Percentiles rank a stretch among this genome's conserved stretches.
Conservation (phyloP, 2,888 invertebrate species). For the Drosophila mulleri region DNA sequence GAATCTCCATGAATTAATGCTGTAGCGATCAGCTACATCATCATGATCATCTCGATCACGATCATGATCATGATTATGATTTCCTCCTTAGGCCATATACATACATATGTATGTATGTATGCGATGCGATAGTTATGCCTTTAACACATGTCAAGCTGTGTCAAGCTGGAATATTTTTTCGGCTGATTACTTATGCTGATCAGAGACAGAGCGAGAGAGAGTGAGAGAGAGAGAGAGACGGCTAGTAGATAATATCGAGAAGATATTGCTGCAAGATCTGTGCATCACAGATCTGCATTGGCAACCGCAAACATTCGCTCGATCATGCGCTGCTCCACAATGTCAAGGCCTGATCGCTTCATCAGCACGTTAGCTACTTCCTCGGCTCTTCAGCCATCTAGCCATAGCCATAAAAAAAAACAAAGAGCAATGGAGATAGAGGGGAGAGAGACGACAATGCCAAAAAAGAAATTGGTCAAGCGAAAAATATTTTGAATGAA, state of each 20-base stretch:
- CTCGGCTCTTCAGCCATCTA: background rate
- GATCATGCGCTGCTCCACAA: slow-evolving; percentile 50
- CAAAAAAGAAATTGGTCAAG: slow-evolving; percentile 75
- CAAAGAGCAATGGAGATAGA: slow-evolving; percentile 5
- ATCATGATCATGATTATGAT: slow-evolving; percentile 7
- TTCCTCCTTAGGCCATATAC: slow-evolving; percentile 61
- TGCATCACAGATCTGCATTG: background rate
- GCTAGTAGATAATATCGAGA: background rate
- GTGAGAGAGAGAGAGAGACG: background rate
- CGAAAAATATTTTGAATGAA: slow-evolving; percentile 74
- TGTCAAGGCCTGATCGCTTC: slow-evolving; percentile 81
- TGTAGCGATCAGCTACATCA: slow-evolving; percentile 43
- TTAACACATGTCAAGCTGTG: slow-evolving; percentile 78
- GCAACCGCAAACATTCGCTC: background rate
- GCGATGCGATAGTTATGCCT: slow-evolving; percentile 31
- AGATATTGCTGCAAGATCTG: background rate
- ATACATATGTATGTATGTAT: slow-evolving; percentile 45
- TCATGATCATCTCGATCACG: slow-evolving; percentile 2
- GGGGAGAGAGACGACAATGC: slow-evolving; percentile 46
- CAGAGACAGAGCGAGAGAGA: slow-evolving; percentile 1
- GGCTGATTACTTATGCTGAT: slow-evolving; percentile 62
- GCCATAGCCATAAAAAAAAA: slow-evolving; percentile 31
- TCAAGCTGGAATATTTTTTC: slow-evolving; percentile 54
- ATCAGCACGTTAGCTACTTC: slow-evolving; percentile 35
- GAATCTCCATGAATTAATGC: slow-evolving; percentile 80